Evolutionary conservation across 1,140 invertebrate genomes (phyloP), one percentile per base, ranked within the genome.

Genomic region (Melipona quadrifasciata): DNA sequence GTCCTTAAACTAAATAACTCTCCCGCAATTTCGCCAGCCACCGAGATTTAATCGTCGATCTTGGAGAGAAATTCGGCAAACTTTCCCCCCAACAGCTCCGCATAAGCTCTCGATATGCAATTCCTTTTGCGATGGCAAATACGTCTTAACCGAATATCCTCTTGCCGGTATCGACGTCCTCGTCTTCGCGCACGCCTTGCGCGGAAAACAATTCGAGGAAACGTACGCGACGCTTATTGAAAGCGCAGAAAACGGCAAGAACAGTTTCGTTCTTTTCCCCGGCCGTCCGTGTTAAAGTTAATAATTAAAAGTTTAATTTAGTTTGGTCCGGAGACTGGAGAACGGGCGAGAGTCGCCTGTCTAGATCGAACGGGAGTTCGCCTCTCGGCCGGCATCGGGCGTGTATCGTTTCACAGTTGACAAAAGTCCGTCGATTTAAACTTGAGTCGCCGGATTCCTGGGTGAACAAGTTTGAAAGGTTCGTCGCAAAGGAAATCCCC

Each of bases 231-330:
- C 3, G 67, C 14, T 10, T 31, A 57, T n/a, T 3, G 55, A 10
- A 31, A n/a, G 21, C 3, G 19, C 53, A 11, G 51, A 57, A 39
- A 73, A 39, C 51, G 34, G 34, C 47, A 61, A 47, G 39, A 47
- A 47, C 39, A 47, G 39, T 47, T 24, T 19, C 21, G 27, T 34
- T 47, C 31, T 21, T 53, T 47, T 47, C 11, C 11, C 24, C 39
- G 27, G 1, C 16, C 8, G 39, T 10, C 75, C n/a, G n/a, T 19
- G 12, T 70, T 53, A n/a, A 58, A 78, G n/a, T n/a, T n/a, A n/a
- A 84, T 79, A 84, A 84, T 84, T 84, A 84, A 84, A 84, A 84
- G 82, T 84, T 84, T 71, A 72, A 79, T 84, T 71, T 68, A 84
- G 82, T 84, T 83, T 27, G 39, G 34, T 2, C 24, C 8, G 8